Percentiles rank a stretch among this genome's conserved stretches.
Conservation (phyloP, 2,888 invertebrate species). For the Philonicus albiceps region DNA sequence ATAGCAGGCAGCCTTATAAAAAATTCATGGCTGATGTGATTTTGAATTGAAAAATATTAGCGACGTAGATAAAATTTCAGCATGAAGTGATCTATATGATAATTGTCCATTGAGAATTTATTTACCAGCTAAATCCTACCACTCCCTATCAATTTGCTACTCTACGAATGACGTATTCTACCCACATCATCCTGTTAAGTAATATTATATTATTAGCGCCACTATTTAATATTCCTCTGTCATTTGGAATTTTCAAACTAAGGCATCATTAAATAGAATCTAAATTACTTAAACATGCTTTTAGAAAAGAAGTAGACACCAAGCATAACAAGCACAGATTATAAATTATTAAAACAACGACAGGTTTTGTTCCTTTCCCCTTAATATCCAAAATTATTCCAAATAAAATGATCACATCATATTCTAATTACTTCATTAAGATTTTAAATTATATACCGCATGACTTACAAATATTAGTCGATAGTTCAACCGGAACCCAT, state of each 20-base stretch:
- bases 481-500: not conserved
- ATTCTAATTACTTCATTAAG: not conserved
- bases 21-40: not conserved
- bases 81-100: not conserved
- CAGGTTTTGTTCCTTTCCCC: not conserved
- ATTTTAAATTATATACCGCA: not conserved
- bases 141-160: not conserved
- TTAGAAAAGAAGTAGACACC: not conserved
- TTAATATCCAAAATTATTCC: not conserved
- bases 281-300: not conserved
- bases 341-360: not conserved
- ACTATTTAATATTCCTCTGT: not conserved
- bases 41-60: not conserved
- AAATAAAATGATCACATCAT: not conserved
- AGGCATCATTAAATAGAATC: not conserved
- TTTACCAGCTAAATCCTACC: not conserved
- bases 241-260: not conserved
- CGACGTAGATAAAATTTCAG: not conserved
- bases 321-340: too few species aligned
- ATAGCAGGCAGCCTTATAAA: not conserved
- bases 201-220: not conserved
- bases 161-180: not conserved
- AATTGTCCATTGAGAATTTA: not conserved
- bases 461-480: not conserved
- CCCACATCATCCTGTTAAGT: not conserved